Evolutionary conservation across 2,113 vertebrate genomes (phyloP).

Genomic region (Cyanistes caeruleus): DNA sequence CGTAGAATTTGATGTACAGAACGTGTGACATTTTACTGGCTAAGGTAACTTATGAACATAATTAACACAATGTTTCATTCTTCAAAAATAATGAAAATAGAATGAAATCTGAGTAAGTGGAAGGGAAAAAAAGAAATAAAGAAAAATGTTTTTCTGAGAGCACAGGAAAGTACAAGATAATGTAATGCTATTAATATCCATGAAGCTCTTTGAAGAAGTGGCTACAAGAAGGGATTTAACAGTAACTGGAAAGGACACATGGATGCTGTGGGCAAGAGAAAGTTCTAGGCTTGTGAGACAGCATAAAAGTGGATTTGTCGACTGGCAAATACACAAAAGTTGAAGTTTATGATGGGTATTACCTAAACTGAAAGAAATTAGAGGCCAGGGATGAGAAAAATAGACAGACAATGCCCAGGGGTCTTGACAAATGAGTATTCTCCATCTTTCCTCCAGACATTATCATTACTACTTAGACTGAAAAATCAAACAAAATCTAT

Average conservation of each 20-base stretch:
- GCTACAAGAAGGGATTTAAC: neutral
- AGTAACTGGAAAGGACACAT: neutral
- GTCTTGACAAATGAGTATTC: neutral
- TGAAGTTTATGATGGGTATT: neutral
- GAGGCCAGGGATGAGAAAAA: neutral
- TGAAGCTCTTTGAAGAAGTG: neutral
- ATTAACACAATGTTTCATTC: neutral
- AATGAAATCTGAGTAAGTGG: neutral
- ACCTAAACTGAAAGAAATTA: neutral
- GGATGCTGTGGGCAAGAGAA: neutral
- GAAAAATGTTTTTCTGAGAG: neutral
- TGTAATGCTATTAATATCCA: neutral
- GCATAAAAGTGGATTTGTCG: neutral
- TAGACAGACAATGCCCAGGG: neutral
- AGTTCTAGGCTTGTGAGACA: neutral
- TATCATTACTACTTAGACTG: neutral
- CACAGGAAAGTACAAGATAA: neutral
- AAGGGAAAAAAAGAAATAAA: neutral
- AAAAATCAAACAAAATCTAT: neutral
- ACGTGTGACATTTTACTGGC: neutral
- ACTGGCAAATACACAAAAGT: neutral
- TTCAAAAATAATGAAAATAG: neutral
- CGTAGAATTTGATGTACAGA: neutral
- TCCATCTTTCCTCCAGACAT: neutral
- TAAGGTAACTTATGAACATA: neutral